Evolutionary conservation across 2,888 invertebrate genomes (phyloP).

Genomic region (Rotaria magnacalcarata): DNA sequence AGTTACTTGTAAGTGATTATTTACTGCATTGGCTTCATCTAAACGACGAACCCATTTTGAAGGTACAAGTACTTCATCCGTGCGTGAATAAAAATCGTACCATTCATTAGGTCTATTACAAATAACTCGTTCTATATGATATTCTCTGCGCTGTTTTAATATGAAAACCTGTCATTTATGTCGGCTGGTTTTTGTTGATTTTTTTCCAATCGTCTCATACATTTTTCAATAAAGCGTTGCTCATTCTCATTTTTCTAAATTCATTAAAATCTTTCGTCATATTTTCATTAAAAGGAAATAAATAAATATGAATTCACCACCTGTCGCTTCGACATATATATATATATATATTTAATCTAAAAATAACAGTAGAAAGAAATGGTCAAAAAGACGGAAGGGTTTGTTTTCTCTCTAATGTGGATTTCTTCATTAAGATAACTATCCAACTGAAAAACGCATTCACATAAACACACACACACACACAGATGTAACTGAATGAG

Average conservation of each 20-base stretch:
- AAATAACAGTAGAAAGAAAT: background rate
- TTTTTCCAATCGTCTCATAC: background rate
- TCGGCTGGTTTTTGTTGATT: background rate
- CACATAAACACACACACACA: background rate
- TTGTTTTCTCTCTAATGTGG: background rate
- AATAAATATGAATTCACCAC: background rate
- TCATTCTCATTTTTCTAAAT: background rate
- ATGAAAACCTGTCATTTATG: background rate
- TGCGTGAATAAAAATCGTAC: background rate
- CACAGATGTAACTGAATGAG: background rate
- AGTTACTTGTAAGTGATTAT: background rate
- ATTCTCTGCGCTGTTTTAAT: background rate
- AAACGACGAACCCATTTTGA: constrained; percentile 19
- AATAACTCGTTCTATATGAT: background rate
- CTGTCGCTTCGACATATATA: background rate
- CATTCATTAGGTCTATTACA: background rate
- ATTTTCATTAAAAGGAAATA: background rate
- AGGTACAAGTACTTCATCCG: constrained; percentile 17
- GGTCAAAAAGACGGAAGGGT: background rate
- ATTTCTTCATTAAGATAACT: background rate
- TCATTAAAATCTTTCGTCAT: background rate
- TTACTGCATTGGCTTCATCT: background rate
- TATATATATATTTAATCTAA: background rate
- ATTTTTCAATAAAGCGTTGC: background rate
- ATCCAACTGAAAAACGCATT: background rate